Evolutionary conservation across 2,113 vertebrate genomes (phyloP).

Genomic region (Callocephalon fimbriatum): DNA sequence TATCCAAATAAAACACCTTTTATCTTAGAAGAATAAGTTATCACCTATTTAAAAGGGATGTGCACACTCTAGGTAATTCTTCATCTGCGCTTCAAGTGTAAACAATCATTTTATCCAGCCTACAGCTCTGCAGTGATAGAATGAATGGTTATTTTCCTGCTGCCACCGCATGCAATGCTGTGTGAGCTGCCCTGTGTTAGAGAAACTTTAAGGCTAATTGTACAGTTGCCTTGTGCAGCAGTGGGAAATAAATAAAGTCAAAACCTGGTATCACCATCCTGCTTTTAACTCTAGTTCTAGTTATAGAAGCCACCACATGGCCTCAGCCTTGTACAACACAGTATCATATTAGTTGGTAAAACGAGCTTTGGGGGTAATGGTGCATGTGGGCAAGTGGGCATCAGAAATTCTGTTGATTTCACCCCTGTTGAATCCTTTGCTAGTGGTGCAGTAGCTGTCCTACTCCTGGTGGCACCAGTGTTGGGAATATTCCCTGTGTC

Average conservation of each 20-base stretch:
- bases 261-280: not conserved
- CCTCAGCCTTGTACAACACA: not conserved
- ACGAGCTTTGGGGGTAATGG: fast-evolving
- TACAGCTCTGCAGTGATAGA: not conserved
- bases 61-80: not conserved
- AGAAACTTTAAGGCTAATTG: not conserved
- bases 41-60: not conserved
- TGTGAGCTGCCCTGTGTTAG: not conserved
- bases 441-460: not conserved
- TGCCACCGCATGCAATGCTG: fast-evolving
- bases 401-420: not conserved
- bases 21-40: not conserved
- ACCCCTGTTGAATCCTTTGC: not conserved
- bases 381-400: fast-evolving
- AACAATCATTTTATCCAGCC: not conserved
- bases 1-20: not conserved
- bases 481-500: not conserved
- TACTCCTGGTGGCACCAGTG: not conserved
- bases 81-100: not conserved
- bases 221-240: not conserved
- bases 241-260: not conserved
- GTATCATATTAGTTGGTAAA: not conserved
- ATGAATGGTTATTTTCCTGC: not conserved
- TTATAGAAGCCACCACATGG: not conserved
- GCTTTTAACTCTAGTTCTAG: not conserved